phyloP scores from a whole-genome alignment of 2,113 vertebrate genomes.

The Monopterus albus region DNA sequence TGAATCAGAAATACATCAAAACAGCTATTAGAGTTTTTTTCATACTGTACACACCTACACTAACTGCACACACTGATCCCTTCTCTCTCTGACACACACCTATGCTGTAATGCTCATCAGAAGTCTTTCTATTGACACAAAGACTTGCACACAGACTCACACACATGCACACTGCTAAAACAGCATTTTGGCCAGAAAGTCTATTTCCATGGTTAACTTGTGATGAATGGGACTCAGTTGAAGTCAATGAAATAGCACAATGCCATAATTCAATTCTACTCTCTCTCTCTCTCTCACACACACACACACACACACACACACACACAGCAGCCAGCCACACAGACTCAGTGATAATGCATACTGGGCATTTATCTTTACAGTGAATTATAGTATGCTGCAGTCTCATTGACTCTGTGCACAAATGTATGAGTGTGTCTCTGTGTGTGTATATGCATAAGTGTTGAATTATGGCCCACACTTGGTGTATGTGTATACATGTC shows the following conservation, averaged over 20 bases:
- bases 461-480: constrained; percentile 54
- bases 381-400: constrained; percentile 66
- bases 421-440: constrained; percentile 48
- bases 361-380: constrained; percentile 74
- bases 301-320: constrained; percentile 32
- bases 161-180: constrained; percentile 61
- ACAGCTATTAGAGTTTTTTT: constrained; percentile 8
- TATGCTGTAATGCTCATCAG: constrained; percentile 46
- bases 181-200: constrained; percentile 68
- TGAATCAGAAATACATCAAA: constrained; percentile 51
- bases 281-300: not conserved
- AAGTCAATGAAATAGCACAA: constrained; percentile 77
- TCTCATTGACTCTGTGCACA: constrained; percentile 68
- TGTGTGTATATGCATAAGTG: constrained; percentile 58
- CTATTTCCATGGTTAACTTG: constrained; percentile 76
- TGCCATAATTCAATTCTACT: constrained; percentile 72
- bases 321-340: constrained; percentile 3
- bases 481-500: not conserved
- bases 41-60: constrained; percentile 7
- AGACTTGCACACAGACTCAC: constrained; percentile 16
- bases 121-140: constrained; percentile 29
- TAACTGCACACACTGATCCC: constrained; percentile 25
- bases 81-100: constrained; percentile 40
- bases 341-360: constrained; percentile 64
- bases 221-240: constrained; percentile 74